Evolutionary conservation across 2,113 vertebrate species (phyloP).

Genomic region (Fukomys damarensis): DNA sequence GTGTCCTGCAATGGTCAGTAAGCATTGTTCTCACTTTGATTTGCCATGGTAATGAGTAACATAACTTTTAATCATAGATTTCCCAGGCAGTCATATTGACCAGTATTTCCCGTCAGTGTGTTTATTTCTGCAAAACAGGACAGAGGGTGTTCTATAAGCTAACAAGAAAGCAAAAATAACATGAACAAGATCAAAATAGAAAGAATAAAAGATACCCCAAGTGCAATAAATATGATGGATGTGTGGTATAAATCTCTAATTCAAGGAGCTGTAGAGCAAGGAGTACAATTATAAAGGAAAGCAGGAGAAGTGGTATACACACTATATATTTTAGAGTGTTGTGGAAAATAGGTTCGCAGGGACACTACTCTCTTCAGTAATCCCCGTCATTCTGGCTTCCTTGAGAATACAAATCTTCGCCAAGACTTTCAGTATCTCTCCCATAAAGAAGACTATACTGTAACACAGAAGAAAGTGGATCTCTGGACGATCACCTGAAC

Average conservation of each 20-base stretch:
- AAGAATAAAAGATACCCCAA: conserved; percentile 35
- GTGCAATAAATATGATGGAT: neutral
- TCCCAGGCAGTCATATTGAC: conserved; percentile 75
- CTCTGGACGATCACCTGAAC: neutral
- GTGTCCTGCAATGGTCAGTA: conserved; percentile 80
- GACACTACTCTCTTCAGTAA: no score
- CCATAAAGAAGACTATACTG: neutral
- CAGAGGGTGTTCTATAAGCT: conserved; percentile 10
- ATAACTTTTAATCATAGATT: conserved; percentile 84
- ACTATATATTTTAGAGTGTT: neutral
- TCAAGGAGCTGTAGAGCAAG: no score
- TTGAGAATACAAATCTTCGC: neutral
- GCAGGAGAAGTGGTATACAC: accelerated
- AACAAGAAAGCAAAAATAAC: conserved; percentile 54
- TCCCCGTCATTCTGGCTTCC: neutral
- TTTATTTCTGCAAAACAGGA: neutral
- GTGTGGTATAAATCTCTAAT: neutral
- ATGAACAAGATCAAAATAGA: conserved; percentile 56
- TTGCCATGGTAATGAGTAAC: conserved; percentile 81
- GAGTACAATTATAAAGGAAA: neutral
- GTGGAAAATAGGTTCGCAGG: neutral
- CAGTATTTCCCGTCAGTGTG: neutral
- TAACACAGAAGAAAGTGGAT: neutral
- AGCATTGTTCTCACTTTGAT: conserved; percentile 81
- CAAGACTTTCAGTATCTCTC: neutral